Percentiles rank a stretch among this genome's conserved stretches.
Conservation (phyloP, 2,113 vertebrate genomes). For the Nesoenas mayeri region DNA sequence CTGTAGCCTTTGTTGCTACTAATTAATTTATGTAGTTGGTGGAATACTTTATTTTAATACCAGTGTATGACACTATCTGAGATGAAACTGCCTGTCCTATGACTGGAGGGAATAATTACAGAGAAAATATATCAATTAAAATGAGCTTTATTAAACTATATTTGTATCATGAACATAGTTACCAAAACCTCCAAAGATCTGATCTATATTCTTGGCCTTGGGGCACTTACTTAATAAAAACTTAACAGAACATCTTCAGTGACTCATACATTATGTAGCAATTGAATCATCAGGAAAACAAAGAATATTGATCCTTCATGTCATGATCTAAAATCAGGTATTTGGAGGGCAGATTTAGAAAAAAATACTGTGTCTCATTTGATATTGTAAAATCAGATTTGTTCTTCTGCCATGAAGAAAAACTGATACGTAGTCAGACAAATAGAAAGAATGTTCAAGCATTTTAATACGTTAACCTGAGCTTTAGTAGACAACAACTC, state of each 20-base stretch:
- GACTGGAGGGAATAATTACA: slow-evolving; percentile 41
- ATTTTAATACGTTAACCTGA: not conserved
- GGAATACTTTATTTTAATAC: slow-evolving; percentile 55
- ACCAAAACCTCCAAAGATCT: slow-evolving; percentile 1
- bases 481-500: not conserved
- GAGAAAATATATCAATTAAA: slow-evolving; percentile 49
- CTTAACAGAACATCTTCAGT: slow-evolving; percentile 14
- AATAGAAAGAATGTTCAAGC: not conserved
- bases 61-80: slow-evolving; percentile 7
- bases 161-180: not conserved
- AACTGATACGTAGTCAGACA: accelerated
- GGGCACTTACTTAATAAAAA: slow-evolving; percentile 22
- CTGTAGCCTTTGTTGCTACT: not conserved
- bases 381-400: not conserved
- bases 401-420: not conserved
- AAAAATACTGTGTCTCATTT: not conserved
- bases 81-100: slow-evolving; percentile 26
- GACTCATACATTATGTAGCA: slow-evolving; percentile 40
- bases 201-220: not conserved
- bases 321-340: not conserved
- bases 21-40: slow-evolving; percentile 64
- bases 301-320: slow-evolving; percentile 20
- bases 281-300: slow-evolving; percentile 39
- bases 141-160: slow-evolving; percentile 31
- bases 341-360: not conserved